Evolutionary conservation across 2,888 invertebrate genomes (phyloP).

Genomic region (Hesperia comma): DNA sequence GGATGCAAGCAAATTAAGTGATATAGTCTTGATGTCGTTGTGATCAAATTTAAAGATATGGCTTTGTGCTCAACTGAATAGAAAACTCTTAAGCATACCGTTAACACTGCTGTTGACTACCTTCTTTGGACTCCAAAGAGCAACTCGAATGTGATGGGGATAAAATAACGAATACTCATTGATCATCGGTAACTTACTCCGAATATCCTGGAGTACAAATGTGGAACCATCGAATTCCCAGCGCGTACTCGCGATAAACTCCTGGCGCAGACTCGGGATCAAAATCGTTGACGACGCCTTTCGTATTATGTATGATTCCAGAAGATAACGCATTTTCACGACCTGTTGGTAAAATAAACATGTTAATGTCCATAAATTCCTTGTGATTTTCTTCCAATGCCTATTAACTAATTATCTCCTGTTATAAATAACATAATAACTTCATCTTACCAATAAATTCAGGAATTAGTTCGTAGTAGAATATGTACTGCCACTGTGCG

Average conservation of each 20-base stretch:
- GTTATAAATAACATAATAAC: too few relatives aligned
- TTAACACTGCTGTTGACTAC: too few relatives aligned
- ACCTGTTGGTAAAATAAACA: not conserved
- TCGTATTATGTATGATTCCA: slow-evolving; percentile 45
- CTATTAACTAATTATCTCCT: too few relatives aligned
- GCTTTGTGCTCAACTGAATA: too few relatives aligned
- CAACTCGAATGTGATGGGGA: not conserved
- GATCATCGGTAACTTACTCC: slow-evolving; percentile 30
- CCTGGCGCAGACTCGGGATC: slow-evolving; percentile 80
- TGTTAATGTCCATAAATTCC: not conserved
- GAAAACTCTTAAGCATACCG: too few relatives aligned
- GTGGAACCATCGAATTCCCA: slow-evolving; percentile 70
- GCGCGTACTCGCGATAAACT: slow-evolving; percentile 84
- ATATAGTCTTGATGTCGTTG: too few relatives aligned
- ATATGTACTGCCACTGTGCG: slow-evolving; percentile 53
- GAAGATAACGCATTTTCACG: slow-evolving; percentile 15
- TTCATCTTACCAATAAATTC: slow-evolving; percentile 50
- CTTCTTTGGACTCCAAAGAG: too few relatives aligned
- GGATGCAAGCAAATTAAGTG: too few relatives aligned
- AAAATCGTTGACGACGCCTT: slow-evolving; percentile 84
- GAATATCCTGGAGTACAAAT: not conserved
- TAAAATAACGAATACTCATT: too few relatives aligned
- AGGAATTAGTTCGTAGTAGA: slow-evolving; percentile 57
- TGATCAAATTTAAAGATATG: too few relatives aligned
- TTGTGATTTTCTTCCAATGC: too few relatives aligned